phyloP scores from a whole-genome alignment of 2,113 vertebrate species.

The Urocynchramus pylzowi region DNA sequence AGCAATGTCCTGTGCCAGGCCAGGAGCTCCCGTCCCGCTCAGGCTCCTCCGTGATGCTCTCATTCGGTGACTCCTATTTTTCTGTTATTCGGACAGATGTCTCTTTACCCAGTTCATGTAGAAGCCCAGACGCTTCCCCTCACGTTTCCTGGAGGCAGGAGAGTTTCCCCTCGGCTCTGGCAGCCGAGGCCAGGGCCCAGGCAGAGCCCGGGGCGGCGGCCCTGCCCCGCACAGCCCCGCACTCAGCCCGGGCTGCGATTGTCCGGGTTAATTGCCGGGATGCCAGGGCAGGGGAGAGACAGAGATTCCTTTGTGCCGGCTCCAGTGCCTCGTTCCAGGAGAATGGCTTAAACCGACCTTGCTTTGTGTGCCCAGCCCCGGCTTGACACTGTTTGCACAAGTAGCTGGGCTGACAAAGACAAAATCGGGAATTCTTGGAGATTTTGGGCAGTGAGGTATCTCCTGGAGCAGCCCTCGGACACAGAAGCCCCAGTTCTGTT shows the following conservation, averaged over 20 bases:
- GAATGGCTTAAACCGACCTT: neutral
- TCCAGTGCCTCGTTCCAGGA: conserved; percentile 44
- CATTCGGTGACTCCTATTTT: too few species aligned
- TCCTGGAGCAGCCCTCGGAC: neutral
- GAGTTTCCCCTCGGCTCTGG: too few species aligned
- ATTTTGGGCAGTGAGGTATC: conserved; percentile 6
- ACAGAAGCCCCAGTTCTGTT: neutral
- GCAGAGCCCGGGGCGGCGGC: fast-evolving
- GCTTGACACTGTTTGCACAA: neutral
- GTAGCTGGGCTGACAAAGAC: conserved; percentile 25
- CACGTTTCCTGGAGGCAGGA: too few species aligned
- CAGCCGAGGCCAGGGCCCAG: too few species aligned
- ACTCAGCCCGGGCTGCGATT: neutral
- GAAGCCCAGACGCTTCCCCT: too few species aligned
- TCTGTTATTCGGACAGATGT: too few species aligned
- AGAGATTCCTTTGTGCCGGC: conserved; percentile 62
- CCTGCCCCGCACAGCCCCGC: neutral
- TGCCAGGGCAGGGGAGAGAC: conserved; percentile 36
- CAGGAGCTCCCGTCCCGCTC: neutral
- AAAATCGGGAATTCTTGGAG: neutral
- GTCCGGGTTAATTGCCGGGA: conserved; percentile 62
- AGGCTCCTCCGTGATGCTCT: neutral
- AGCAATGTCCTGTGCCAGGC: neutral
- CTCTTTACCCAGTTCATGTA: too few species aligned
- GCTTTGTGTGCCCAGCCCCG: conserved; percentile 23